These are phyloP conservation scores for Tylochromis polylepis DNA, from an alignment of 2,113 vertebrate genomes.

Conservation along the genomic window DNA sequence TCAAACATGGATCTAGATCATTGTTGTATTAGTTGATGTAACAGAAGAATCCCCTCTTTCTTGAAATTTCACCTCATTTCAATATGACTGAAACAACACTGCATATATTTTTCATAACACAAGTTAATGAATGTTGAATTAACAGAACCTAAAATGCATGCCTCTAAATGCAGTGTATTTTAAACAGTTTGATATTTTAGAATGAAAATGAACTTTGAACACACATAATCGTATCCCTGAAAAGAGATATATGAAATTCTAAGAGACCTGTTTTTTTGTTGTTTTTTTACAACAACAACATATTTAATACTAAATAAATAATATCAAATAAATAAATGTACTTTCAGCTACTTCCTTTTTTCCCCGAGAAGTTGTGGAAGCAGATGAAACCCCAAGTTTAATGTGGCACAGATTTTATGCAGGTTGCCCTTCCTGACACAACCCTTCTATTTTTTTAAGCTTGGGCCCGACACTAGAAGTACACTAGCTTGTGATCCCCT, in stretches of 20 bases:
- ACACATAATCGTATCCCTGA: background rate
- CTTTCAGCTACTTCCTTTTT: background rate
- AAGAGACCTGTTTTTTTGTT: background rate
- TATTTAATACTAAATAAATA: background rate
- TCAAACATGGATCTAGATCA: constrained; percentile 20
- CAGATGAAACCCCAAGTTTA: background rate
- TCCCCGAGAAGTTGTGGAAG: background rate
- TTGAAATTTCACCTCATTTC: constrained; percentile 15
- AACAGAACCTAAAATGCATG: background rate
- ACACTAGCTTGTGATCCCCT: background rate
- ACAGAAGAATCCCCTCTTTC: constrained; percentile 5
- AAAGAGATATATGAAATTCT: background rate
- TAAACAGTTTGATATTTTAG: background rate
- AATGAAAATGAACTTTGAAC: background rate
- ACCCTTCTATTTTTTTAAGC: background rate
- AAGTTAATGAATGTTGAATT: background rate
- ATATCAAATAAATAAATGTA: background rate
- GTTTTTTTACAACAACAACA: too few relatives aligned
- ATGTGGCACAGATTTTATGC: background rate
- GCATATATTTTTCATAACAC: background rate
- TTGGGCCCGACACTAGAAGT: background rate
- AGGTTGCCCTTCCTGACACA: background rate
- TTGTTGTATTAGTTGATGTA: background rate
- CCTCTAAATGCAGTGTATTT: background rate
- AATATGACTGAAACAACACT: constrained; percentile 30